A percentile compares a stretch with the other conserved stretches of the same genome.
phyloP scores from a whole-genome alignment of 2,888 invertebrate species.

The Ellobium chinense region DNA sequence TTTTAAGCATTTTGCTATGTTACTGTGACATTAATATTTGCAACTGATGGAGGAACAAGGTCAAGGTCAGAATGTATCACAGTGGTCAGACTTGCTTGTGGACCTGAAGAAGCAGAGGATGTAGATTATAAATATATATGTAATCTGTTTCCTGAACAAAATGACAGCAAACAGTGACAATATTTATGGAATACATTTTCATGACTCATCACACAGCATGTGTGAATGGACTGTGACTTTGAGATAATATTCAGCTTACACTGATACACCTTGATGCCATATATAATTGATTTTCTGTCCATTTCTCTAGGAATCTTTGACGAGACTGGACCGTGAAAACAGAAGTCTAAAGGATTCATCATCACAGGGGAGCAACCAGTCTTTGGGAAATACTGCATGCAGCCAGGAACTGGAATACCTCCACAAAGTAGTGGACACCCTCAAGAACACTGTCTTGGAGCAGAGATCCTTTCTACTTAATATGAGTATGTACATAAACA shows the following conservation, averaged over 20 bases:
- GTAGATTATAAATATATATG: not conserved
- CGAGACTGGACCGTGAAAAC: conserved; percentile 26
- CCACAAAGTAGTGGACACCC: conserved; percentile 45
- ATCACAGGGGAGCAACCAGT: not conserved
- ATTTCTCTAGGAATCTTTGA: conserved; percentile 11
- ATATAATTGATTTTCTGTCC: too few relatives aligned
- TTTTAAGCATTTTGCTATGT: too few relatives aligned
- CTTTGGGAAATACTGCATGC: conserved; percentile 26
- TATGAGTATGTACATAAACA: conserved; percentile 13
- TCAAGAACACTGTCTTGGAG: conserved; percentile 44
- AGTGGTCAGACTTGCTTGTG: not conserved
- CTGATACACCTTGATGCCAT: too few relatives aligned
- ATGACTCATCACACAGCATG: too few relatives aligned
- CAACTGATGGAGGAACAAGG: not conserved
- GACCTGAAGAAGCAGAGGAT: not conserved
- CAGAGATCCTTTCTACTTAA: conserved; percentile 43
- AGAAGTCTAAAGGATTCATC: conserved; percentile 6
- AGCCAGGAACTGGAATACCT: conserved; percentile 45
- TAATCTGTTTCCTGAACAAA: too few relatives aligned
- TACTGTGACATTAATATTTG: not conserved
- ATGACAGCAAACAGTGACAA: too few relatives aligned
- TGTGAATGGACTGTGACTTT: too few relatives aligned
- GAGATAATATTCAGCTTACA: too few relatives aligned
- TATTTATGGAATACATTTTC: too few relatives aligned
- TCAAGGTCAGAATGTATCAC: not conserved